Base-by-base conservation (phyloP, 2,113 vertebrate species). In the Eidolon helvum region DNA sequence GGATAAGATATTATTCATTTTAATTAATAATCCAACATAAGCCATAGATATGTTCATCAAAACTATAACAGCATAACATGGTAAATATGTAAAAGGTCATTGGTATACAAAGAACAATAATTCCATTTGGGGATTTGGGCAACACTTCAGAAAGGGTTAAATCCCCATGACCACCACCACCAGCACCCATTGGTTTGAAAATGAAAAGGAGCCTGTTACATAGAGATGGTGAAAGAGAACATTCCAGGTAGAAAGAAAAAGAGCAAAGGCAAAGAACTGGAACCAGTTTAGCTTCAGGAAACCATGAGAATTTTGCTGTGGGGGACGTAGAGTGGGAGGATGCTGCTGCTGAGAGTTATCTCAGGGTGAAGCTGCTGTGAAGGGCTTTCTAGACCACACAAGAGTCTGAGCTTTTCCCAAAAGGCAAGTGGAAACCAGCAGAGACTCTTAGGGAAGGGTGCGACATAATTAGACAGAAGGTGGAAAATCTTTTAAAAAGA, bases 341-440 rank as follows among this genome's bases (percentile, higher is more conserved):
- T 50, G 3, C 22, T 3, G 7, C 21, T 1, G 21, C n/a, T 53
- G 16, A n/a, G 55, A 40, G 19, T n/a, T 26, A 14, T 0, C 10
- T 33, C 0, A 35, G 65, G 0, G 3, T 10, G 4, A 4, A 6
- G 24, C 45, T 50, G 15, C 2, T n/a, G 2, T 24, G 21, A 59
- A 38, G n/a, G 30, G 26, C 19, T 87, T 69, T 92, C 40, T 40
- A 35, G 19, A 59, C 3, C 28, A 59, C 24, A 38, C 0, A 4
- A 18, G 22, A 84, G 11, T 40, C n/a, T 48, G 43, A 40, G 4
- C 5, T 82, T n/a, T 22, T 33, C 69, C 55, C 24, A 30, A 40
- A 82, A 89, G 48, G 22, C 53, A 72, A n/a, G 7, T 21, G 22
- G 21, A 2, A 94, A 16, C 18, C 35, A 35, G 28, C 16, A 90